phyloP scores from a whole-genome alignment of 2,797 vertebrate species.

The Astyanax mexicanus region DNA sequence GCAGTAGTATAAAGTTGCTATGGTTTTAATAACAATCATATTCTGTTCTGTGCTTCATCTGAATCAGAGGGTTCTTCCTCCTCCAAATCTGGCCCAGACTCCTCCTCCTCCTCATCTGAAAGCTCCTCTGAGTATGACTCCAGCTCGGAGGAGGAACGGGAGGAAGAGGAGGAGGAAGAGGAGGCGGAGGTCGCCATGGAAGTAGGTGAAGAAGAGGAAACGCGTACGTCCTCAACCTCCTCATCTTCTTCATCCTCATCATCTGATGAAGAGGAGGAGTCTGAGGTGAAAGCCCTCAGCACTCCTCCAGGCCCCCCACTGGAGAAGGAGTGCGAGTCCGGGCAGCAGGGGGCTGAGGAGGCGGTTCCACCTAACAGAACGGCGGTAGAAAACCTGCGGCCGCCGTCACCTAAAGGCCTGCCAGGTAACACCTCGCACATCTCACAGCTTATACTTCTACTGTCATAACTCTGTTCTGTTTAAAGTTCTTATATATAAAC shows the following conservation, averaged over 20 bases:
- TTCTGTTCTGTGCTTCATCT: slow-evolving; percentile 38
- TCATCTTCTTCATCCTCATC: slow-evolving; percentile 73
- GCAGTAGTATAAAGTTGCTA: neutral
- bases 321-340: slow-evolving; percentile 62
- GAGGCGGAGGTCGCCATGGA: slow-evolving; percentile 66
- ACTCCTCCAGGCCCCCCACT: slow-evolving; percentile 38
- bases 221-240: slow-evolving; percentile 64
- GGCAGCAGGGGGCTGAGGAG: slow-evolving; percentile 42
- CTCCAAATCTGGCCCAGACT: slow-evolving; percentile 82
- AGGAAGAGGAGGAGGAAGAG: slow-evolving; percentile 80
- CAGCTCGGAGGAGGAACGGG: slow-evolving; percentile 87
- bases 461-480: no score
- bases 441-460: no score
- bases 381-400: slow-evolving; percentile 70
- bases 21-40: neutral
- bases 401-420: slow-evolving; percentile 72
- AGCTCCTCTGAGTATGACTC: slow-evolving; percentile 90
- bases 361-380: slow-evolving; percentile 1
- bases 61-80: slow-evolving; percentile 80
- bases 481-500: no score
- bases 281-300: slow-evolving; percentile 64
- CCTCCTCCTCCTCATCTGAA: slow-evolving; percentile 83
- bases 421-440: slow-evolving; percentile 75
- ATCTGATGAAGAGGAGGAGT: slow-evolving; percentile 67
- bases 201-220: slow-evolving; percentile 58